Percentiles rank a stretch among this genome's conserved stretches.
Conservation (phyloP, 1,140 invertebrate species). For the Spodoptera litura region DNA sequence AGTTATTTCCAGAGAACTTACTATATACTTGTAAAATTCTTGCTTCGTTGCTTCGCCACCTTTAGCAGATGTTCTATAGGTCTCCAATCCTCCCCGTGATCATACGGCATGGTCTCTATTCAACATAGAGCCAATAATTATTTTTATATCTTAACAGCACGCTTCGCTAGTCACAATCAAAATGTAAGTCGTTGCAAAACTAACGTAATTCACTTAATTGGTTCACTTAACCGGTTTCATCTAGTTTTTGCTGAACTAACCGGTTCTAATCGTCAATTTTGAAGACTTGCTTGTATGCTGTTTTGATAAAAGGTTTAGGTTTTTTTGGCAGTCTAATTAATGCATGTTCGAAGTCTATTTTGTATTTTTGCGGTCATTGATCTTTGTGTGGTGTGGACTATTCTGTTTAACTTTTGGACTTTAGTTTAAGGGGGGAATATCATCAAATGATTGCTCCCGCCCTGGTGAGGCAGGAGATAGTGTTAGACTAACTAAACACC, state of each 20-base stretch:
- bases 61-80: conserved; percentile 3
- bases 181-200: conserved; percentile 22
- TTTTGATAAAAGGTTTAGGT: conserved; percentile 19
- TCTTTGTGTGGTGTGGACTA: not conserved
- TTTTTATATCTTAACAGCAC: conserved; percentile 28
- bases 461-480: no score
- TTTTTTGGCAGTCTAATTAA: conserved; percentile 1
- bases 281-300: not conserved
- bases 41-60: no score
- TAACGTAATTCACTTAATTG: conserved; percentile 28
- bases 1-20: no score
- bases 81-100: not conserved
- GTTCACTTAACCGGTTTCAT: conserved; percentile 24
- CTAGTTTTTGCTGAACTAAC: conserved; percentile 14
- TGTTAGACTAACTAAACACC: no score
- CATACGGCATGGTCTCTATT: conserved; percentile 4
- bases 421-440: no score
- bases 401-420: not conserved
- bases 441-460: no score
- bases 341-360: not conserved
- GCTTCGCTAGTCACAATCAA: conserved; percentile 12
- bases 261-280: conserved; percentile 27
- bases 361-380: conserved; percentile 5
- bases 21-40: no score
- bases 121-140: conserved; percentile 17